phyloP scores from a whole-genome alignment of 2,888 invertebrate species.

The Conomelus anceps region DNA sequence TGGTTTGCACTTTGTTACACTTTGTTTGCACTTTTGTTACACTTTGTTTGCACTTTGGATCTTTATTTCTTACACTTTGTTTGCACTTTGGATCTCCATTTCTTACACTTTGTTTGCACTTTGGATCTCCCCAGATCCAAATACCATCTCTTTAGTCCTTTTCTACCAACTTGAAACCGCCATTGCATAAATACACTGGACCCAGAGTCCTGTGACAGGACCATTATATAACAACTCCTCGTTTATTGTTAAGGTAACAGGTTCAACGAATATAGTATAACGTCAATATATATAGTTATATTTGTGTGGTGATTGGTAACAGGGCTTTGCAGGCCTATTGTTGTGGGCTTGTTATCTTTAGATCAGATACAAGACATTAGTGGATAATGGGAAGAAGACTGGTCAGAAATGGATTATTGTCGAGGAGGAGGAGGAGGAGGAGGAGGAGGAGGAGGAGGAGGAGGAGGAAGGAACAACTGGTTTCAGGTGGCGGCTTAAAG shows the following conservation, averaged over 20 bases:
- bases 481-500: background rate
- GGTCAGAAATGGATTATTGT: background rate
- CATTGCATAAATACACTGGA: too few relatives aligned
- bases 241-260: background rate
- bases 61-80: too few relatives aligned
- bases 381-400: background rate
- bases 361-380: background rate
- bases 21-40: too few relatives aligned
- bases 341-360: background rate
- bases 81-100: too few relatives aligned
- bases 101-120: too few relatives aligned
- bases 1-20: too few relatives aligned
- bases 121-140: too few relatives aligned
- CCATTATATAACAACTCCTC: too few relatives aligned
- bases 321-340: background rate
- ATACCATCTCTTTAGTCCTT: too few relatives aligned
- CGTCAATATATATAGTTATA: background rate
- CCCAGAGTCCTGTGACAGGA: too few relatives aligned
- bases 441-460: background rate
- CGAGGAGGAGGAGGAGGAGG: background rate
- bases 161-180: too few relatives aligned
- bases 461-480: background rate
- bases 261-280: background rate
- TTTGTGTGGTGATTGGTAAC: background rate
- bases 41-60: too few relatives aligned